Base-by-base conservation (phyloP, 2,797 vertebrate genomes). In the Hapalemur alaotrensis region DNA sequence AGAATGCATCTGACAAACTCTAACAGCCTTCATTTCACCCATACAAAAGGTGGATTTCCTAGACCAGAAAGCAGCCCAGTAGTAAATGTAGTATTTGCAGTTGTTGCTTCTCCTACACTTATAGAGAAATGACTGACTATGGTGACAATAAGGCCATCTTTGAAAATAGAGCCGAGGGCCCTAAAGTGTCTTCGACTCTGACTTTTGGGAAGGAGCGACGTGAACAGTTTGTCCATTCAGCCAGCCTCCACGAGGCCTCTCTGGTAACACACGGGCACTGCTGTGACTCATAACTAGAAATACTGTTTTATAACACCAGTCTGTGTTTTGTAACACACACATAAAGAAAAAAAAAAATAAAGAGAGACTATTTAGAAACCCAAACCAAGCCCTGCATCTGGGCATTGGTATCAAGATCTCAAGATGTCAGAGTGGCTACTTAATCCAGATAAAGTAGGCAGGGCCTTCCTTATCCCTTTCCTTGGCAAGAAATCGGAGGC, bases 301-400 rank as follows among this genome's bases (percentile, higher is more conserved):
- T 67, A 78, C 95, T 96, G 93, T 97, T 97, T 97, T 97, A 97
- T 97, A 97, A 98, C 96, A 96, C 35, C 57, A 73, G 84, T 35
- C 87, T 94, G 43, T 95, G 95, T 98, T 97, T 97, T 96, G 87
- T 95, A 97, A 97, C 79, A 97, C 38, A 80, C 79, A 93, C 52
- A 1, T 65, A 96, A 91, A 95, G 48, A 73, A 84, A 95, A 86
- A 65, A 63, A 94, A 14, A 76, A 61, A 52, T 25, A 80, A 92
- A 85, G 48, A 85, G 48, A 93, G 50, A 83, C 15, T 7, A 20
- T 94, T 89, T 89, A 96, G 96, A 96, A 95, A 97, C 91, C 95
- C 20, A 89, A 92, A 95, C 75, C 32, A 54, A 92, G 67, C 63
- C 76, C 61, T 65, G 83, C 41, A 90, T 59, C 65, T 85, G 83